Evolutionary conservation across 2,888 invertebrate genomes (phyloP).

Genomic region (Atethmia centrago): DNA sequence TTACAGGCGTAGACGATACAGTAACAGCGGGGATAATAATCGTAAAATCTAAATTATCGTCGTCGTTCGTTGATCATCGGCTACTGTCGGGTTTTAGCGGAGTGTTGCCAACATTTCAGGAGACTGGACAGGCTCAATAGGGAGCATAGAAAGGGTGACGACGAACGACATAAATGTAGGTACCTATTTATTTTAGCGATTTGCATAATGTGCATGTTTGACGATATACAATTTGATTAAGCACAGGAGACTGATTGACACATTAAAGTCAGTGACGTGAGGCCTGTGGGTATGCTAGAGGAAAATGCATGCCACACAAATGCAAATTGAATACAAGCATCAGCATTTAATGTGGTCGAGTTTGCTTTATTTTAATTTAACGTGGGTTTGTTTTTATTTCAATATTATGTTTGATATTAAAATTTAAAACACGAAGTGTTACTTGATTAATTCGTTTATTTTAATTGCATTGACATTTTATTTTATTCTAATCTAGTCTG

Average conservation of each 20-base stretch:
- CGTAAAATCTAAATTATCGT: constrained; percentile 47
- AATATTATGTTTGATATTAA: not conserved
- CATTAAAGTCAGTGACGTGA: not conserved
- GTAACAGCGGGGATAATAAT: constrained; percentile 36
- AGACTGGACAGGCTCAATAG: not conserved
- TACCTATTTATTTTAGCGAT: not conserved
- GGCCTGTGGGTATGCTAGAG: too few species aligned
- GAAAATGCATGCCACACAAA: not conserved
- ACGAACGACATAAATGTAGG: not conserved
- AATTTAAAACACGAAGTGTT: too few species aligned
- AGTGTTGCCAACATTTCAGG: constrained; percentile 27
- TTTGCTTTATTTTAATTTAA: too few species aligned
- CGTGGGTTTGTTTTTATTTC: not conserved
- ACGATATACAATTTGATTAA: not conserved
- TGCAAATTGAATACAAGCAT: not conserved
- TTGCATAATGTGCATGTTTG: not conserved
- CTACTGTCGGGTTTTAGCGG: constrained; percentile 24
- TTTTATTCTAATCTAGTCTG: too few species aligned
- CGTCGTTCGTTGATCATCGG: constrained; percentile 39
- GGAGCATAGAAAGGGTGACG: not conserved
- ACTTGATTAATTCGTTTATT: too few species aligned
- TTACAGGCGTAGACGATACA: constrained; percentile 11
- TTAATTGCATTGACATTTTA: too few species aligned
- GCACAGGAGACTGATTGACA: not conserved
- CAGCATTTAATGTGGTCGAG: not conserved